Conservation (phyloP, 2,888 invertebrate species). For the Caenorhabditis doughertyi region DNA sequence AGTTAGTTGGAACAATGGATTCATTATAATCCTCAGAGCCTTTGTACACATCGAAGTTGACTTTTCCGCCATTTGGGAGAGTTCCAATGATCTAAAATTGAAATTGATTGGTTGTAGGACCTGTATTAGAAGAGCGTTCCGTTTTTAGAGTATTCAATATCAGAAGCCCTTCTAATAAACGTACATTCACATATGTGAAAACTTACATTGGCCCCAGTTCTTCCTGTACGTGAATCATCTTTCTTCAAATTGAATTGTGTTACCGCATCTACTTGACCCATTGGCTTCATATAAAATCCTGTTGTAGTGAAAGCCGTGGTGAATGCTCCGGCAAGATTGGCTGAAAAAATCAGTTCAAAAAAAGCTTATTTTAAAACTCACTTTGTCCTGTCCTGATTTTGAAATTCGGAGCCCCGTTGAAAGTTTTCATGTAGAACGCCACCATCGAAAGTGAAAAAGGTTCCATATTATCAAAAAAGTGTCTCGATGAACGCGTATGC, state of each 20-base stretch:
- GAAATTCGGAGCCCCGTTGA: slow-evolving; percentile 4
- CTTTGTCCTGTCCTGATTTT: neutral
- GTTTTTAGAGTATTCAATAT: too few relatives aligned
- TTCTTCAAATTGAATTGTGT: slow-evolving; percentile 5
- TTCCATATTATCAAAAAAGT: neutral
- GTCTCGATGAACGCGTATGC: neutral
- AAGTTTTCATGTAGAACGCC: slow-evolving; percentile 22
- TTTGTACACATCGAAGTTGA: slow-evolving; percentile 5
- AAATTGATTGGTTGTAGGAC: too few relatives aligned
- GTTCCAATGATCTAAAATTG: slow-evolving; percentile 20
- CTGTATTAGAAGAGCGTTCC: too few relatives aligned
- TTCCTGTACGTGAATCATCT: neutral
- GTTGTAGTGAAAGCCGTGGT: slow-evolving; percentile 25
- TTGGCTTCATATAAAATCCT: slow-evolving; percentile 39
- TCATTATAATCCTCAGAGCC: neutral
- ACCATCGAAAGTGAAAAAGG: slow-evolving; percentile 1
- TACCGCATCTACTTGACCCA: neutral
- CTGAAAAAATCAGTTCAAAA: slow-evolving; percentile 4
- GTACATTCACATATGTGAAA: too few relatives aligned
- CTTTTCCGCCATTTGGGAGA: neutral
- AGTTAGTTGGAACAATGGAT: neutral
- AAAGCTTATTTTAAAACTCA: neutral
- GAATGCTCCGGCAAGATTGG: neutral
- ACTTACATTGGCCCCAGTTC: slow-evolving; percentile 7
- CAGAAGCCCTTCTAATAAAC: neutral